phyloP scores from a whole-genome alignment of 2,113 vertebrate genomes.

The Crocuta crocuta region DNA sequence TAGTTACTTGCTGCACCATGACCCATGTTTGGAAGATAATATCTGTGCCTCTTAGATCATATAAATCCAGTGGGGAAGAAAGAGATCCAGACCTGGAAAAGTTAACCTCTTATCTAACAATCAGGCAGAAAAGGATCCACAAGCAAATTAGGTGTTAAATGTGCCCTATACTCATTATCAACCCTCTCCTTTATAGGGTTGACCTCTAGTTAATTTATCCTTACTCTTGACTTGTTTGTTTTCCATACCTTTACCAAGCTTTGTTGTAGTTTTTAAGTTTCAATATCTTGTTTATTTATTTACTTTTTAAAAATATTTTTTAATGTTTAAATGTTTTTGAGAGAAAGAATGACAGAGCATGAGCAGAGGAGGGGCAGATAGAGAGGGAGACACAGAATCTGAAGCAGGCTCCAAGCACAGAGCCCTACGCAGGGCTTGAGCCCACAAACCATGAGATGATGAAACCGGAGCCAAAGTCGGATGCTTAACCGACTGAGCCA shows the following conservation, averaged over 20 bases:
- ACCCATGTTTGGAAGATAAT: background rate
- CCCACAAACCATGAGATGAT: too few relatives aligned
- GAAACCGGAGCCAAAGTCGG: too few relatives aligned
- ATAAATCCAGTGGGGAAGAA: background rate
- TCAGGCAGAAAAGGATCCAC: background rate
- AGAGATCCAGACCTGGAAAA: background rate
- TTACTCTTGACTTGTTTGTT: background rate
- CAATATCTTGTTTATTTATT: background rate
- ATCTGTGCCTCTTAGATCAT: background rate
- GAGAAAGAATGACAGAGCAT: too few relatives aligned
- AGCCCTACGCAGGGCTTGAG: too few relatives aligned
- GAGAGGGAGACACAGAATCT: too few relatives aligned
- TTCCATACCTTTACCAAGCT: background rate
- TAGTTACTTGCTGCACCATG: background rate
- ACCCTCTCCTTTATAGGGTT: background rate
- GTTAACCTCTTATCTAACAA: background rate
- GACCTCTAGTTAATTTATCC: background rate
- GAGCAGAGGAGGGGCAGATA: too few relatives aligned
- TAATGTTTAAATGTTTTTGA: too few relatives aligned
- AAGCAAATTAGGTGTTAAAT: background rate
- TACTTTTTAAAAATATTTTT: too few relatives aligned
- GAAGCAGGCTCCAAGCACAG: too few relatives aligned
- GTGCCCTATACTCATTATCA: background rate
- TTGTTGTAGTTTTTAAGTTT: background rate
- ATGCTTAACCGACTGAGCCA: too few relatives aligned